Percentiles rank a stretch among this genome's conserved stretches.
These are phyloP conservation scores for Heliconius cydno DNA, from an alignment of 2,888 invertebrate species.

Conservation along the genomic window DNA sequence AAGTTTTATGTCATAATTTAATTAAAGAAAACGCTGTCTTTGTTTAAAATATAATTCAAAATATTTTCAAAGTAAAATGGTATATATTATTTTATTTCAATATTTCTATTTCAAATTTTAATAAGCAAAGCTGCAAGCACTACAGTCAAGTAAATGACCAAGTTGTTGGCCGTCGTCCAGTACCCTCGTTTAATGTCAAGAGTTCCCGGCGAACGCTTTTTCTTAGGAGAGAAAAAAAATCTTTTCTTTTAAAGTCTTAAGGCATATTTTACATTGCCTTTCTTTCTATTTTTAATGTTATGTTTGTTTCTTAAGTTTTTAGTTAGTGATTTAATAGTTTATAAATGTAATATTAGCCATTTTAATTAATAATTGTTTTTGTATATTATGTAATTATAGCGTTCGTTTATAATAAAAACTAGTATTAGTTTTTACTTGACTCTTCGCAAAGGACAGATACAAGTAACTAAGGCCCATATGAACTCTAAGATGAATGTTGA, in stretches of 20 bases:
- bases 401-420: too few relatives aligned
- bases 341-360: too few relatives aligned
- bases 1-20: too few relatives aligned
- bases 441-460: too few relatives aligned
- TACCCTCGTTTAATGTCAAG: constrained; percentile 43
- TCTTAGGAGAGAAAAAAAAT: not conserved
- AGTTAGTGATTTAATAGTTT: not conserved
- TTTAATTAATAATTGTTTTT: not conserved
- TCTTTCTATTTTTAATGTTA: not conserved
- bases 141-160: constrained; percentile 34
- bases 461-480: too few relatives aligned
- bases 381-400: too few relatives aligned
- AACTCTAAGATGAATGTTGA: too few relatives aligned
- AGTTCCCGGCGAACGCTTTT: not conserved
- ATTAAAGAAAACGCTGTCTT: too few relatives aligned
- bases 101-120: constrained; percentile 16
- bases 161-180: constrained; percentile 42
- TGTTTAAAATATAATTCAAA: not conserved
- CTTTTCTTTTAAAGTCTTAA: not conserved
- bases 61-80: not conserved
- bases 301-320: not conserved
- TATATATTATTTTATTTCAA: not conserved
- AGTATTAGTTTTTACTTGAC: too few relatives aligned
- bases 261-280: not conserved
- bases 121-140: constrained; percentile 22